A percentile compares a stretch with the other conserved stretches of the same genome.
Conservation (phyloP, 1,140 invertebrate species). For the Drosophila neocordata region DNA sequence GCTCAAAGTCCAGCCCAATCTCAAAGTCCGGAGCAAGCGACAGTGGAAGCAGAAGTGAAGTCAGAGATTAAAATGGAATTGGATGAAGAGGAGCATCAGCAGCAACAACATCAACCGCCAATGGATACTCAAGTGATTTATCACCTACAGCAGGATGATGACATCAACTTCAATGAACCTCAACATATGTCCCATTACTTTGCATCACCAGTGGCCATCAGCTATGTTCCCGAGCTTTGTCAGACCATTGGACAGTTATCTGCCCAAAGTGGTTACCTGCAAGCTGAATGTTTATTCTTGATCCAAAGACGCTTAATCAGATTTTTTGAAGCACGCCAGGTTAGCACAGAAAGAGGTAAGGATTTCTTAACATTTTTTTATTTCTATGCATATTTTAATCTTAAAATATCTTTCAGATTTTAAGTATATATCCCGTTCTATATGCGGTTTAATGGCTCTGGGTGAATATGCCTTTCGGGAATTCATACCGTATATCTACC, state of each 20-base stretch:
- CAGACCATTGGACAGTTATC: constrained; percentile 71
- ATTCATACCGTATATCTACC: constrained; percentile 78
- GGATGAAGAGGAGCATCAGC: constrained; percentile 33
- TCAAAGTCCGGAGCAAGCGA: neutral
- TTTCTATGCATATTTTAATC: neutral
- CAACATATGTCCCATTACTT: constrained; percentile 68
- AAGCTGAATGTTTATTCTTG: constrained; percentile 69
- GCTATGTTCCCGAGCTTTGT: constrained; percentile 68
- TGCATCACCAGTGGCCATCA: constrained; percentile 57
- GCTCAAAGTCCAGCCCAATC: neutral
- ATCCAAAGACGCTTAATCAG: constrained; percentile 64
- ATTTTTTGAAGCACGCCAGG: constrained; percentile 65
- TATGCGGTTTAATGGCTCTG: constrained; percentile 69
- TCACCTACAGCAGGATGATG: constrained; percentile 57
- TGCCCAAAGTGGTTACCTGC: constrained; percentile 69
- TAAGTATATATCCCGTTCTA: constrained; percentile 66
- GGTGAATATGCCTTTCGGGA: constrained; percentile 81
- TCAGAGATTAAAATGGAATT: constrained; percentile 57
- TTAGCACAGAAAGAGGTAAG: constrained; percentile 63
- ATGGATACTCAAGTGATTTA: constrained; percentile 37
- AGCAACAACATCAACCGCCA: constrained; percentile 3
- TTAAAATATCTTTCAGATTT: constrained; percentile 48
- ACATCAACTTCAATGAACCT: constrained; percentile 29
- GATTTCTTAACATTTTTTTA: neutral
- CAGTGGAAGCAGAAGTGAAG: neutral